Percentiles rank a stretch among this genome's conserved stretches.
Conservation (phyloP, 2,888 invertebrate species). For the Frankliniella intonsa region DNA sequence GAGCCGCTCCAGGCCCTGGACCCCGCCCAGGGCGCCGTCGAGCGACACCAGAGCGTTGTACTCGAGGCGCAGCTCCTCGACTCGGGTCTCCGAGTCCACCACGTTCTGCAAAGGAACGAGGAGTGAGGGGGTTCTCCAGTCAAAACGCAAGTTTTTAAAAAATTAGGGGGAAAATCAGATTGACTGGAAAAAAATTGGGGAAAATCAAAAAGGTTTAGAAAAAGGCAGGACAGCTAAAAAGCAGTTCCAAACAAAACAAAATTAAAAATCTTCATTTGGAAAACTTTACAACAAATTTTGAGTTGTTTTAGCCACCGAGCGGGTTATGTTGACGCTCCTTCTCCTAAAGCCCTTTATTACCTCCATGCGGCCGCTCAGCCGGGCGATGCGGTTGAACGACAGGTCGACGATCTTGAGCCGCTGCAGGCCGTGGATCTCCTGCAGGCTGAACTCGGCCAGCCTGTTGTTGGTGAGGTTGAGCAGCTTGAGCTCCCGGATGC, state of each 20-base stretch:
- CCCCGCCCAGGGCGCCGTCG: constrained; percentile 69
- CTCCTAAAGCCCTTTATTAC: too few relatives aligned
- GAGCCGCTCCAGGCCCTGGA: constrained; percentile 65
- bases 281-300: too few relatives aligned
- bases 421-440: constrained; percentile 70
- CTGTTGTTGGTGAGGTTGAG: constrained; percentile 73
- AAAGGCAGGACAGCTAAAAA: too few relatives aligned
- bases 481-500: constrained; percentile 61
- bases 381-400: constrained; percentile 68
- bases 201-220: too few relatives aligned
- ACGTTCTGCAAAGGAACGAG: constrained; percentile 56
- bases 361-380: constrained; percentile 61
- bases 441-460: constrained; percentile 71
- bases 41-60: constrained; percentile 67
- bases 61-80: constrained; percentile 67
- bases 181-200: not conserved
- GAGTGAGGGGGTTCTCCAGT: too few relatives aligned
- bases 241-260: too few relatives aligned
- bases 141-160: not conserved
- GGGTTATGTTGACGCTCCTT: not conserved
- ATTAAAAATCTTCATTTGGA: too few relatives aligned
- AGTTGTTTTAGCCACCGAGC: not conserved
- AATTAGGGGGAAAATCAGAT: not conserved
- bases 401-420: constrained; percentile 68
- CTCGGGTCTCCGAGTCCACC: constrained; percentile 69